These are phyloP conservation scores for Pollenia griseotomentosa DNA, from an alignment of 2,888 invertebrate genomes.

Conservation along the genomic window DNA sequence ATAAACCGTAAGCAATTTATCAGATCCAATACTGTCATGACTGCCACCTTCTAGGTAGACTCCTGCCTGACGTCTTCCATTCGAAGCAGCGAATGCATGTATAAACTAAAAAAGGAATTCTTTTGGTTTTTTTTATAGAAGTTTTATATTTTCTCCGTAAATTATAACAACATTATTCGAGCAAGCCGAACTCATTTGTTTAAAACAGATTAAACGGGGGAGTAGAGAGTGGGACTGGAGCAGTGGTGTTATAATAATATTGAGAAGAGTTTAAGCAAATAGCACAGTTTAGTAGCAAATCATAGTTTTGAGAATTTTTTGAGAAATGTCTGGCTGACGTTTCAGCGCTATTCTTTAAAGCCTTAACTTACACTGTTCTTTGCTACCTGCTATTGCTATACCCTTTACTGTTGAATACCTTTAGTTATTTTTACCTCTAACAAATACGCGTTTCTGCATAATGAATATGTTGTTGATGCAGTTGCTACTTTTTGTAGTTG, in stretches of 20 bases:
- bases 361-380: neutral
- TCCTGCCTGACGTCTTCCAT: neutral
- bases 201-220: conserved; percentile 50
- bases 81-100: conserved; percentile 8
- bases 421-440: conserved; percentile 58
- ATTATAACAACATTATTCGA: conserved; percentile 63
- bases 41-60: conserved; percentile 5
- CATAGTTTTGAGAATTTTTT: neutral
- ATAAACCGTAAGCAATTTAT: conserved; percentile 71
- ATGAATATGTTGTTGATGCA: conserved; percentile 67
- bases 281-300: neutral
- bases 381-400: conserved; percentile 14
- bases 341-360: neutral
- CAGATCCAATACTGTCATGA: conserved; percentile 55
- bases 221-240: conserved; percentile 3
- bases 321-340: too few species aligned
- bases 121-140: neutral
- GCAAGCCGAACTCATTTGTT: conserved; percentile 70
- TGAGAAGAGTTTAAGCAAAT: neutral
- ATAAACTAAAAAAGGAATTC: conserved; percentile 36
- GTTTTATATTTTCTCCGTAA: conserved; percentile 25
- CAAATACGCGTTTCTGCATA: conserved; percentile 72
- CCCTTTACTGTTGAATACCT: conserved; percentile 9
- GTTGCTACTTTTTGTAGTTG: conserved; percentile 50
- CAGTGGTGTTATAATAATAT: neutral